Conservation (phyloP, 2,797 vertebrate species). For the Protonibea diacanthus region DNA sequence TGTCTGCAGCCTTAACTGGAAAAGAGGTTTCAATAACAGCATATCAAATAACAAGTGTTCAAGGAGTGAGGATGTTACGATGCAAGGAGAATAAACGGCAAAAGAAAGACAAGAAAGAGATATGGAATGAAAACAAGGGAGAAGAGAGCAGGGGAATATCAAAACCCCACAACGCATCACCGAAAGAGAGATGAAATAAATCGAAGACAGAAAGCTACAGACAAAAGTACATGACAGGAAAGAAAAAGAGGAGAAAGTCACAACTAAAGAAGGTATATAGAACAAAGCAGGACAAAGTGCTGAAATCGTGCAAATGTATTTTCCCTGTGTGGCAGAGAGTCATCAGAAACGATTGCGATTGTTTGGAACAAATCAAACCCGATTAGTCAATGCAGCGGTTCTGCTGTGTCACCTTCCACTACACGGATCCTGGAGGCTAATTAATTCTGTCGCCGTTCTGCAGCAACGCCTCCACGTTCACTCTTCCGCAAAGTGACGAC, state of each 20-base stretch:
- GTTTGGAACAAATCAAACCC: slow-evolving; percentile 69
- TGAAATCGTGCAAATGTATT: slow-evolving; percentile 26
- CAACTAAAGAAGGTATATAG: not conserved
- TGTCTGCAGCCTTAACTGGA: slow-evolving; percentile 39
- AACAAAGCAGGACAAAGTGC: slow-evolving; percentile 17
- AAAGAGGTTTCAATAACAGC: slow-evolving; percentile 26
- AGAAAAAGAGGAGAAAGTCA: slow-evolving; percentile 17
- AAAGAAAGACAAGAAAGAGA: slow-evolving; percentile 17
- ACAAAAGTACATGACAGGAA: slow-evolving; percentile 15
- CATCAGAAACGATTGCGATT: slow-evolving; percentile 42
- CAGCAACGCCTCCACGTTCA: slow-evolving; percentile 53
- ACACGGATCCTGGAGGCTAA: slow-evolving; percentile 58
- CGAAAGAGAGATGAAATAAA: slow-evolving; percentile 18
- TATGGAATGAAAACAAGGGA: slow-evolving; percentile 15
- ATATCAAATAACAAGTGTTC: slow-evolving; percentile 41
- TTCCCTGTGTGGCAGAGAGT: slow-evolving; percentile 35
- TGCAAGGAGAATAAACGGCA: slow-evolving; percentile 25
- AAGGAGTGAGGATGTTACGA: slow-evolving; percentile 27
- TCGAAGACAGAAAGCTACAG: not conserved
- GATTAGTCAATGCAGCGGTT: slow-evolving; percentile 64
- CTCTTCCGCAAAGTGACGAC: slow-evolving; percentile 52
- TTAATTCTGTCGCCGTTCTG: slow-evolving; percentile 66
- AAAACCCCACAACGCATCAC: not conserved
- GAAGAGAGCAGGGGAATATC: slow-evolving; percentile 20
- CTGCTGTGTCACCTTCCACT: slow-evolving; percentile 69